Conservation (phyloP, 2,113 vertebrate species). For the Trinectes maculatus region DNA sequence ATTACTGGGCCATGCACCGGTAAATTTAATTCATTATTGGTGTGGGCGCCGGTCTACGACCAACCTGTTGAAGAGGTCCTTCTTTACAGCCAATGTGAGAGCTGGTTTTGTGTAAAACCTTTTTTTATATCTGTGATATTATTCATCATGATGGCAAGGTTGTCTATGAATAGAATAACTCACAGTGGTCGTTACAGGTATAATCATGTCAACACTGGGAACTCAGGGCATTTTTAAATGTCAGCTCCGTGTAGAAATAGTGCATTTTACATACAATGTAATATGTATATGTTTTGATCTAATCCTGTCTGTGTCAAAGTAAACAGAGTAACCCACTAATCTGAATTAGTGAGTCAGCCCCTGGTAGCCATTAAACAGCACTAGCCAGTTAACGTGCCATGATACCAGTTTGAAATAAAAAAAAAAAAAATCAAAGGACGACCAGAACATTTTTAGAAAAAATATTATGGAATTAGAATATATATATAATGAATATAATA, state of each 20-base stretch:
- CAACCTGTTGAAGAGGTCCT: constrained; percentile 1
- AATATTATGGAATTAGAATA: too few relatives aligned
- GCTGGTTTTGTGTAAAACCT: constrained; percentile 4
- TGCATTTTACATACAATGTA: constrained; percentile 17
- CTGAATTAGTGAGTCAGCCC: constrained; percentile 7
- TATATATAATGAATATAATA: too few relatives aligned
- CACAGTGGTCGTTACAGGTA: not conserved
- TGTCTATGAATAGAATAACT: not conserved
- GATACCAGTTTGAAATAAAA: not conserved
- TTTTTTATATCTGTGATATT: not conserved
- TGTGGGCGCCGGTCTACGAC: not conserved
- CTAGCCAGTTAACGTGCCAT: too few relatives aligned
- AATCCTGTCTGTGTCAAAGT: too few relatives aligned
- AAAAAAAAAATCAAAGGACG: not conserved
- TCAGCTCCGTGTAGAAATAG: constrained; percentile 21
- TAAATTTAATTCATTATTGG: constrained; percentile 5
- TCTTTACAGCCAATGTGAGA: not conserved
- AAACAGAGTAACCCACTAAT: constrained; percentile 13
- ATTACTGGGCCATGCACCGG: not conserved
- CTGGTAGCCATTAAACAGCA: not conserved
- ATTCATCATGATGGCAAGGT: not conserved
- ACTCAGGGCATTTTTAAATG: constrained; percentile 33
- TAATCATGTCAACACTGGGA: not conserved
- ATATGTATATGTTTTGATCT: constrained; percentile 16
- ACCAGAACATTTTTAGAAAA: too few relatives aligned